phyloP scores from a whole-genome alignment of 2,888 invertebrate species.

The Malachius bipustulatus region DNA sequence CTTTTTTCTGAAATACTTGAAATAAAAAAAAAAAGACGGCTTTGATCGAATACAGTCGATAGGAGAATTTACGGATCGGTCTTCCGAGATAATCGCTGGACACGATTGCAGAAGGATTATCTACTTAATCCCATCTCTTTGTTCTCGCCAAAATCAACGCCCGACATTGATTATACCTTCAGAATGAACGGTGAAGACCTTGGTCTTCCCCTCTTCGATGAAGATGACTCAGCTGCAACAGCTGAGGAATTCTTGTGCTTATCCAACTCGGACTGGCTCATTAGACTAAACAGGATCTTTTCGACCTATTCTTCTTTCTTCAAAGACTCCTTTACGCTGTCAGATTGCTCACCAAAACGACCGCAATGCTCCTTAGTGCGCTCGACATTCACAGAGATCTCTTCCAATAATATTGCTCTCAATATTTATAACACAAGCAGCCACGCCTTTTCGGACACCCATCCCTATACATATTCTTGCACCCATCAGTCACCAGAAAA shows the following conservation, averaged over 20 bases:
- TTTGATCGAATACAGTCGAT: too few relatives aligned
- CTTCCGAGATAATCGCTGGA: slow-evolving; percentile 3
- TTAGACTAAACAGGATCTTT: slow-evolving; percentile 3
- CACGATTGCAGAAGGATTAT: slow-evolving; percentile 1
- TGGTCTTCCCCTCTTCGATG: slow-evolving; percentile 4
- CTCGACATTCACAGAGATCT: background rate
- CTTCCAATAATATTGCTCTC: slow-evolving; percentile 1
- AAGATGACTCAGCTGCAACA: background rate
- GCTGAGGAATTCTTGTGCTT: slow-evolving; percentile 4
- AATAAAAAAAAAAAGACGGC: too few relatives aligned
- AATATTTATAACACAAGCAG: slow-evolving; percentile 4
- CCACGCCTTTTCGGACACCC: background rate
- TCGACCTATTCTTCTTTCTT: slow-evolving; percentile 5
- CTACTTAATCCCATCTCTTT: slow-evolving; percentile 4
- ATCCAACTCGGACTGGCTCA: slow-evolving; percentile 4
- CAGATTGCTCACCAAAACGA: slow-evolving; percentile 2
- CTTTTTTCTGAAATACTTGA: too few relatives aligned
- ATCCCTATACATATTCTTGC: background rate
- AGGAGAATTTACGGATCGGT: slow-evolving; percentile 3
- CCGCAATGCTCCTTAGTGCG: slow-evolving; percentile 2
- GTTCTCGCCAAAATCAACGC: slow-evolving; percentile 6
- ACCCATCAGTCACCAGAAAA: too few relatives aligned
- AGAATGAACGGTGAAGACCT: slow-evolving; percentile 5
- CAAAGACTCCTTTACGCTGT: slow-evolving; percentile 4
- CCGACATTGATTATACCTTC: slow-evolving; percentile 6